phyloP scores from a whole-genome alignment of 2,113 vertebrate genomes.

The Lepisosteus osseus region DNA sequence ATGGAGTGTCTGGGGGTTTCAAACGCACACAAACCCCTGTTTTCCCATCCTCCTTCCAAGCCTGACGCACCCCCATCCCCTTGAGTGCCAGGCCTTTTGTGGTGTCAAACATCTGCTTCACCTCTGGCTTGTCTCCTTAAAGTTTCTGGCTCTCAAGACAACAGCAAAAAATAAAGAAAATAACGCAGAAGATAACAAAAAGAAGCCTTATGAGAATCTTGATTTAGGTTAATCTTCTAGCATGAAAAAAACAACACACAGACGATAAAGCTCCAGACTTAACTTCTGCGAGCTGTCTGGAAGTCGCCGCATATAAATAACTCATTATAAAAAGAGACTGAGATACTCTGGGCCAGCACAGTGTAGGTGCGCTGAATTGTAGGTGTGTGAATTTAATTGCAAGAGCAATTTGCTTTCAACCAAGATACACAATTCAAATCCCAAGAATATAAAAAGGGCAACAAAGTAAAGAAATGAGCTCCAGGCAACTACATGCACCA shows the following conservation, averaged over 20 bases:
- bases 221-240: slow-evolving; percentile 14
- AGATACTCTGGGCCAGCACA: slow-evolving; percentile 38
- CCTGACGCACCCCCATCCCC: slow-evolving; percentile 3
- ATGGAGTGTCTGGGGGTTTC: slow-evolving; percentile 24
- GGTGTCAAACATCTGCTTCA: slow-evolving; percentile 57
- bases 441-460: slow-evolving; percentile 58
- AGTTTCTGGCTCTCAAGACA: slow-evolving; percentile 50
- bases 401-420: slow-evolving; percentile 59
- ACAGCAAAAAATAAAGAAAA: slow-evolving; percentile 42
- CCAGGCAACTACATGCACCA: background rate
- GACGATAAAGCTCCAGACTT: background rate
- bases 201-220: slow-evolving; percentile 18
- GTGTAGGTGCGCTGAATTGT: slow-evolving; percentile 27
- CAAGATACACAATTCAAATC: slow-evolving; percentile 59
- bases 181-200: slow-evolving; percentile 26
- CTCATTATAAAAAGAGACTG: background rate
- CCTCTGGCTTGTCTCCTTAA: slow-evolving; percentile 45
- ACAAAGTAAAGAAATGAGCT: slow-evolving; percentile 24
- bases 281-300: background rate
- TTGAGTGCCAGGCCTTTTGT: background rate
- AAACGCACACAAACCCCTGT: slow-evolving; percentile 19
- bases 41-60: background rate
- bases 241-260: slow-evolving; percentile 10
- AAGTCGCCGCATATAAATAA: background rate
- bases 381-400: slow-evolving; percentile 61